A percentile compares a stretch with the other conserved stretches of the same genome.
These are phyloP conservation scores for Drosophila serrata DNA, from an alignment of 1,140 invertebrate species.

Conservation along the genomic window DNA sequence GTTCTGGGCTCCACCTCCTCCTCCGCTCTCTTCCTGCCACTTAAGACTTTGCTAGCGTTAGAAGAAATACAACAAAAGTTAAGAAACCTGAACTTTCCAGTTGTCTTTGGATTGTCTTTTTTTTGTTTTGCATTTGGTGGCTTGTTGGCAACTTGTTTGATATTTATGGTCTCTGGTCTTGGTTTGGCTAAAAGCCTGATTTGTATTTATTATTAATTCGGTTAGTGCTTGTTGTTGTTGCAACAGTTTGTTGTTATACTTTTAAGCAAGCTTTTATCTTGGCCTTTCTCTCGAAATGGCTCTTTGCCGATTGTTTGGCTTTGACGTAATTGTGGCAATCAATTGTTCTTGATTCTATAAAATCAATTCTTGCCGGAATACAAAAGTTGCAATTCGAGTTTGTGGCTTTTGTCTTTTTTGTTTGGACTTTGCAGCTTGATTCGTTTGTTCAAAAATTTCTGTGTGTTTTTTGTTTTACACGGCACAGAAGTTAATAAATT, in stretches of 20 bases:
- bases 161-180: constrained; percentile 77
- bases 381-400: constrained; percentile 63
- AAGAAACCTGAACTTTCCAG: constrained; percentile 75
- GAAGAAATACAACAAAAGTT: constrained; percentile 39
- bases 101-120: constrained; percentile 42
- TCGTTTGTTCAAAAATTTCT: constrained; percentile 20
- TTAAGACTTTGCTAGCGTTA: constrained; percentile 20
- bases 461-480: constrained; percentile 39
- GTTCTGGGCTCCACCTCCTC: constrained; percentile 5
- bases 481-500: constrained; percentile 53
- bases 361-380: constrained; percentile 17
- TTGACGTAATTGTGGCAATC: constrained; percentile 75
- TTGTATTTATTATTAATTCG: constrained; percentile 73
- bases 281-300: constrained; percentile 70
- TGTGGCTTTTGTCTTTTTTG: constrained; percentile 70
- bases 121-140: constrained; percentile 48
- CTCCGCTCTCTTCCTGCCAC: constrained; percentile 6
- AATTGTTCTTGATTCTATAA: constrained; percentile 53
- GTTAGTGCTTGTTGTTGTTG: constrained; percentile 48
- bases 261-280: constrained; percentile 39
- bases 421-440: constrained; percentile 13
- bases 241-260: constrained; percentile 35
- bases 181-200: constrained; percentile 61
- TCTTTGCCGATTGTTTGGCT: constrained; percentile 42
- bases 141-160: constrained; percentile 67